Evolutionary conservation across 2,888 invertebrate genomes (phyloP).

Genomic region (Scotopteryx bipunctaria): DNA sequence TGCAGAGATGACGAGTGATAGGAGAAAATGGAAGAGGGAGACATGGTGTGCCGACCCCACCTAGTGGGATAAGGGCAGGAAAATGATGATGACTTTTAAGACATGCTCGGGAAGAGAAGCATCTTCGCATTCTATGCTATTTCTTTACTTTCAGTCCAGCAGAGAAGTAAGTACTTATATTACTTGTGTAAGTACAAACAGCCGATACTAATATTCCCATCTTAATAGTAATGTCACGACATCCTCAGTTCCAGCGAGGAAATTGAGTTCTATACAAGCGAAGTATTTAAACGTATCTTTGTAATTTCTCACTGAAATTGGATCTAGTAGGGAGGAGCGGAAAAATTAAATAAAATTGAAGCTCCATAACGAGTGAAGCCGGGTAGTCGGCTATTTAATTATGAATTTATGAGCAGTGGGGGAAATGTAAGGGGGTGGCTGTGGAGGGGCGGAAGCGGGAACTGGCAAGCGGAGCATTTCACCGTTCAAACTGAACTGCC

Average conservation of each 20-base stretch:
- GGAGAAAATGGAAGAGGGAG: too few species aligned
- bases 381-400: conserved; percentile 76
- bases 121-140: too few species aligned
- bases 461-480: conserved; percentile 27
- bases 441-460: conserved; percentile 29
- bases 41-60: too few species aligned
- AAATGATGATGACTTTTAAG: too few species aligned
- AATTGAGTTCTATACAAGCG: conserved; percentile 26
- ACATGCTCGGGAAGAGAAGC: too few species aligned
- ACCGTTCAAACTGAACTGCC: too few species aligned
- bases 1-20: too few species aligned
- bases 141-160: too few species aligned
- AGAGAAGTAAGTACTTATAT: too few species aligned
- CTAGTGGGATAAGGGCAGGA: too few species aligned
- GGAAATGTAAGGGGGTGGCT: conserved; percentile 58
- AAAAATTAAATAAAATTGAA: conserved; percentile 71
- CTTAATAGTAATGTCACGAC: conserved; percentile 5
- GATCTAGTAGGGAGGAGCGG: conserved; percentile 29
- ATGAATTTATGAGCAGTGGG: conserved; percentile 77
- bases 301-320: conserved; percentile 31
- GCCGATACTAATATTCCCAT: too few species aligned
- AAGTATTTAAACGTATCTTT: conserved; percentile 29
- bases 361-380: conserved; percentile 63
- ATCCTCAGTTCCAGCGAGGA: conserved; percentile 17
- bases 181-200: too few species aligned